These are phyloP conservation scores for Chironomus tepperi DNA, from an alignment of 1,140 invertebrate species.

Conservation along the genomic window DNA sequence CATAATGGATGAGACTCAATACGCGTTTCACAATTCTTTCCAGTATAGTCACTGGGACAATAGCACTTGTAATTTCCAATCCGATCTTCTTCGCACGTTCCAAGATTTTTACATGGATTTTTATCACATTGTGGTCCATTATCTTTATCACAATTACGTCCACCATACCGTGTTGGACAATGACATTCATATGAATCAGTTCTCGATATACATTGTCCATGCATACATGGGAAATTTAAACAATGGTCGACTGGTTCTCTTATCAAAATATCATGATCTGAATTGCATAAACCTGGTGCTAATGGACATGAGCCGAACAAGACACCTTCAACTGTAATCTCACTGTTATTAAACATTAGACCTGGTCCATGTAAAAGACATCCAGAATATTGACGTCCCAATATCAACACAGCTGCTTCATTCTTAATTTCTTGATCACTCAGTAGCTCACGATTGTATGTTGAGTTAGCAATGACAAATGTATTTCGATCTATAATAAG, in stretches of 20 bases:
- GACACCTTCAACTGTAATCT: constrained; percentile 54
- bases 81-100: constrained; percentile 59
- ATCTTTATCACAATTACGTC: constrained; percentile 77
- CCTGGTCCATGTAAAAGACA: constrained; percentile 77
- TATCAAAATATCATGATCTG: constrained; percentile 43
- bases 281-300: constrained; percentile 58
- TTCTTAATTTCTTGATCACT: constrained; percentile 56
- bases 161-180: constrained; percentile 66
- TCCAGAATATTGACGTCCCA: constrained; percentile 71
- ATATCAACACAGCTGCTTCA: constrained; percentile 53
- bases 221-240: constrained; percentile 69
- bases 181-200: constrained; percentile 65
- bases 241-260: constrained; percentile 57
- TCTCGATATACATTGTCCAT: constrained; percentile 65
- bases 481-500: constrained; percentile 41
- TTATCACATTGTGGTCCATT: constrained; percentile 59
- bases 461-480: constrained; percentile 55
- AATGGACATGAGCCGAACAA: constrained; percentile 65
- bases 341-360: constrained; percentile 60
- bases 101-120: constrained; percentile 66
- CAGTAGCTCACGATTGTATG: constrained; percentile 63
- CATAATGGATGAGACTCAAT: constrained; percentile 60
- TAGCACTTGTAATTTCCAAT: constrained; percentile 66
- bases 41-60: constrained; percentile 64
- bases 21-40: constrained; percentile 69